These are phyloP conservation scores for Pollenia labialis DNA, from an alignment of 2,888 invertebrate species.

Conservation along the genomic window DNA sequence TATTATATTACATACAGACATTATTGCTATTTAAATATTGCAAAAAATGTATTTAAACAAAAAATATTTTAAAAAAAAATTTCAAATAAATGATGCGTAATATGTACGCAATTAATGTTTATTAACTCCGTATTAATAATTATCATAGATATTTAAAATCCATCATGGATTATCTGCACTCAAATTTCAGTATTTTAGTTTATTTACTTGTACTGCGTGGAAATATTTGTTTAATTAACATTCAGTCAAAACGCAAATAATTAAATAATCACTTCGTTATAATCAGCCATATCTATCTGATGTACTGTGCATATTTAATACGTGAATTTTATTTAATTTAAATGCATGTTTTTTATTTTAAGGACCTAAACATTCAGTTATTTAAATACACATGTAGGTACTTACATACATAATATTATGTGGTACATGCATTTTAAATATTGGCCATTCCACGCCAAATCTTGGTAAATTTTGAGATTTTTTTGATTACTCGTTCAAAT, in stretches of 20 bases:
- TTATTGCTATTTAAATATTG: too few species aligned
- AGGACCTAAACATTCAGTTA: constrained; percentile 21
- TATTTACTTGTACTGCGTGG: neutral
- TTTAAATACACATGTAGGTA: too few species aligned
- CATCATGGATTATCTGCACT: neutral
- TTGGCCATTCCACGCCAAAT: too few species aligned
- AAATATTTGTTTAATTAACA: constrained; percentile 11
- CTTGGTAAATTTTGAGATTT: too few species aligned
- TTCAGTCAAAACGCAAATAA: constrained; percentile 41
- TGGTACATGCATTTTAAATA: too few species aligned
- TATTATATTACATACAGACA: too few species aligned
- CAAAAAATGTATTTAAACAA: too few species aligned
- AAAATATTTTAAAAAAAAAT: neutral
- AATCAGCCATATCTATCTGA: constrained; percentile 35
- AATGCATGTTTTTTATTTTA: constrained; percentile 23
- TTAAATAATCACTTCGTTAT: constrained; percentile 41
- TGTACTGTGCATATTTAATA: neutral
- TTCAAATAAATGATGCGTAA: neutral
- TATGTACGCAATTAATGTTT: neutral
- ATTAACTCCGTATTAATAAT: neutral
- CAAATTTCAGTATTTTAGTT: too few species aligned
- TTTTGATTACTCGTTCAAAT: too few species aligned
- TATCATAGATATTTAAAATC: neutral
- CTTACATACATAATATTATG: too few species aligned
- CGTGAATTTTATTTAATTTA: neutral